Percentiles rank a stretch among this genome's conserved stretches.
Evolutionary conservation across 2,888 invertebrate genomes (phyloP).

Genomic region (Yponomeuta plumbellus): DNA sequence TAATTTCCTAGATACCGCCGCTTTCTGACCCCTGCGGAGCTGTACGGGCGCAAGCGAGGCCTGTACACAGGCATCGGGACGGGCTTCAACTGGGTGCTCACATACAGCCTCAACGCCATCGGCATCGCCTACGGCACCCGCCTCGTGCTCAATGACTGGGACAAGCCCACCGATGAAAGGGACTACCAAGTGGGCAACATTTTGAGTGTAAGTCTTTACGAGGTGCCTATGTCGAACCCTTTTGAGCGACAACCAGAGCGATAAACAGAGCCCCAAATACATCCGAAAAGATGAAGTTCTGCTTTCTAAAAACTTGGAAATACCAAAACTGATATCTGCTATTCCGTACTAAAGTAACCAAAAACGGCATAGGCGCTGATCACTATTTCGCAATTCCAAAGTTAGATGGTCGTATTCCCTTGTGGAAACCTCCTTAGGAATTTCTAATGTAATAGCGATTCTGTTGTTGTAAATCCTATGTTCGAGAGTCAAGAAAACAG

Average conservation of each 20-base stretch:
- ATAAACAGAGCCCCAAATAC: neutral
- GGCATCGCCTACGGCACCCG: conserved; percentile 87
- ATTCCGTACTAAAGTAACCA: too few species aligned
- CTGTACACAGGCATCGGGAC: conserved; percentile 82
- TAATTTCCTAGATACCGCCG: conserved; percentile 58
- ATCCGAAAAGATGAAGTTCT: too few species aligned
- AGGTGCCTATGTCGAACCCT: neutral
- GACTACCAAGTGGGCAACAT: conserved; percentile 81
- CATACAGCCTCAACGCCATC: conserved; percentile 83
- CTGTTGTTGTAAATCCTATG: too few species aligned
- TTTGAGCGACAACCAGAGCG: too few species aligned
- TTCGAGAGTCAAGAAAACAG: too few species aligned
- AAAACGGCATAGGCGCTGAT: too few species aligned
- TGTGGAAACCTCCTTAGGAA: too few species aligned
- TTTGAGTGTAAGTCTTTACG: conserved; percentile 76
- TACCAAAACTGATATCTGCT: too few species aligned
- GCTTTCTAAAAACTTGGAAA: too few species aligned
- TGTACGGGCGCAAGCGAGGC: conserved; percentile 79
- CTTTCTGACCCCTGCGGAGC: conserved; percentile 78
- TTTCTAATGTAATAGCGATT: too few species aligned
- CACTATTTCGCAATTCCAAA: too few species aligned
- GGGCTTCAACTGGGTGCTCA: conserved; percentile 85
- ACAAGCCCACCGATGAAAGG: conserved; percentile 72
- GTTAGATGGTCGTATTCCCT: too few species aligned
- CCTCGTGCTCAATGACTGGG: conserved; percentile 79